Conservation (phyloP, 2,797 vertebrate genomes). For the Harpagifer antarcticus region DNA sequence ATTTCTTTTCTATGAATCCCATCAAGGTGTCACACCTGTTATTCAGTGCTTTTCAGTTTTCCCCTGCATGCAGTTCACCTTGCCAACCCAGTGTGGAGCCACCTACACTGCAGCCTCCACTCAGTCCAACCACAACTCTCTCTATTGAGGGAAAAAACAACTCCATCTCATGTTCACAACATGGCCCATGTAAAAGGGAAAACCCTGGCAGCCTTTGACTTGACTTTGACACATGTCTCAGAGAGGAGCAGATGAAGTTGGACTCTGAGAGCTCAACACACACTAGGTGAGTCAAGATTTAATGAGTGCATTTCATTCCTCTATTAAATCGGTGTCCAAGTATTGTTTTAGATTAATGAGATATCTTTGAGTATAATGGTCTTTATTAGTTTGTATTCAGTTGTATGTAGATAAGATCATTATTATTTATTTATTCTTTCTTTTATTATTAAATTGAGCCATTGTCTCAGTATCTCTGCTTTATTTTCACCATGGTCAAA, state of each 20-base stretch:
- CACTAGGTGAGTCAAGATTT: slow-evolving; percentile 56
- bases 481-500: not conserved
- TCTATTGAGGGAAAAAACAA: slow-evolving; percentile 30
- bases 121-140: slow-evolving; percentile 58
- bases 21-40: slow-evolving; percentile 15
- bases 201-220: slow-evolving; percentile 62
- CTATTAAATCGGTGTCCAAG: not conserved
- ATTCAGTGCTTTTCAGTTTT: slow-evolving; percentile 14
- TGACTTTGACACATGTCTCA: slow-evolving; percentile 11
- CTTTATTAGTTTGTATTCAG: not conserved
- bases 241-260: slow-evolving; percentile 42
- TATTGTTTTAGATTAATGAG: slow-evolving; percentile 2
- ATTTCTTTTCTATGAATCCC: not conserved
- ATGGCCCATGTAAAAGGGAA: slow-evolving; percentile 62
- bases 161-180: slow-evolving; percentile 43
- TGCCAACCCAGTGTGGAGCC: slow-evolving; percentile 3
- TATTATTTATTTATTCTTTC: too few species aligned
- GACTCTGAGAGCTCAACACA: slow-evolving; percentile 58
- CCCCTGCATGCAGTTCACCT: not conserved
- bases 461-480: not conserved
- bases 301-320: not conserved
- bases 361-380: not conserved
- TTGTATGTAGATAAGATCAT: not conserved
- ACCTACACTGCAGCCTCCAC: slow-evolving; percentile 45
- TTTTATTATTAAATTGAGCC: too few species aligned